Base-by-base conservation (phyloP, 2,113 vertebrate genomes). In the Brachypteracias leptosomus region DNA sequence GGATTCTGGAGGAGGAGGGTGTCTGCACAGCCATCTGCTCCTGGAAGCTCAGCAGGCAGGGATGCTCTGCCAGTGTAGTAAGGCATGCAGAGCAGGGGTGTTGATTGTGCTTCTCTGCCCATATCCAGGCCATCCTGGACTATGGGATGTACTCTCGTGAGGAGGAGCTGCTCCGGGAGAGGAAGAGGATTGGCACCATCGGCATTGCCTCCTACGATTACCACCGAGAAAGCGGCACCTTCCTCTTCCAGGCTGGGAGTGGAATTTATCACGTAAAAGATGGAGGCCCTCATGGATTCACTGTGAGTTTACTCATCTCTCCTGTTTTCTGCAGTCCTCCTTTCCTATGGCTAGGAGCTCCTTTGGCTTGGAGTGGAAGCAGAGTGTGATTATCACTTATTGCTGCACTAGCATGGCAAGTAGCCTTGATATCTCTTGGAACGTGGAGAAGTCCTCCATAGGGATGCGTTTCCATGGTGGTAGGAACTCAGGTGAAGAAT, bases 91-190 rank as follows among this genome's bases (percentile, higher is more conserved):
- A 87, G 52, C 82, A 44, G 62, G 25, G 42, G 35, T 75, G 57
- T 26, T 91, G 36, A 93, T 31, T 52, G 33, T 88, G 71, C 19
- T 85, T 91, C 79, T 90, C 16, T 90, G 90, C 87, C 90, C 1
- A 0, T 47, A 8, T 55, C 73, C 89, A 98, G 98, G 98, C 98
- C 51, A 96, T 98, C 85, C 97, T 98, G 83, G 98, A 98, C 96
- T 98, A 98, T 68, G 98, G 98, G 74, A 98, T 98, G 98, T 98
- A 98, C 95, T 98, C 98, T 47, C 97, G 98, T 12, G 98, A 98
- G 29, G 98, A 98, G 89, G 98, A 98, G 57, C 20, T 98, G 47
- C 95, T 98, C 40, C 96, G 98, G 77, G 98, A 98, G 96, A 98
- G 98, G 84, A 98, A 98, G 94, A 96, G 98, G 5, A 98, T 98